Evolutionary conservation across 2,113 vertebrate genomes (phyloP), one percentile per base, ranked within the genome.

Genomic region (Apteryx mantelli): DNA sequence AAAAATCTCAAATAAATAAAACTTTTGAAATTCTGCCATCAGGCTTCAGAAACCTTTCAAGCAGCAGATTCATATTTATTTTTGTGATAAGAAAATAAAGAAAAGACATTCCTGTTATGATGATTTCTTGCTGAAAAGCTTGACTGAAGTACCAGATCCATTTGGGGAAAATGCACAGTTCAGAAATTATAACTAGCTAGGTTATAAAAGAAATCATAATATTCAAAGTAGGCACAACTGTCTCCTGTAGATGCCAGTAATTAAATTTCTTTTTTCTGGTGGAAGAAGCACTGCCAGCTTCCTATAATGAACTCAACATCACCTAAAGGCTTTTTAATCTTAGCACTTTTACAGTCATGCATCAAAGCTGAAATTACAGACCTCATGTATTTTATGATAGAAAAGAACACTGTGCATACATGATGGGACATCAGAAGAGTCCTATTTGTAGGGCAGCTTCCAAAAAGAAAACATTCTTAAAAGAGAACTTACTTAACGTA

Each of bases 241-340:
- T 91, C 66, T 96, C 52, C 88, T 96, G 70, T 69, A 96, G 89
- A 95, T 81, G 88, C 73, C 64, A 93, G 56, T 97, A 97, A 97
- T 97, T 96, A 91, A 82, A 96, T 96, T 98, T 96, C 55, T 97
- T 97, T 98, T 91, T 96, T 97, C 81, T 95, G 58, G 77, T 88
- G 32, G 87, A 92, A 95, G 81, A 95, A 94, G 82, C 13, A 8
- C 80, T 90, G 74, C 87, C 56, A 94, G 88, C 68, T 95, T 84
- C 89, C 71, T 90, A 74, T 96, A 97, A 97, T 92, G 87, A 95
- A 95, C 92, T 96, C 81, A 93, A 76, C 63, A 95, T 75, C 82
- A 97, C 92, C 90, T 96, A 65, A 88, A 96, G 91, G 80, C 78
- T 89, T 97, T 98, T 94, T 94, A 95, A 96, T 96, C 82, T 96